phyloP scores from a whole-genome alignment of 2,113 vertebrate species.

The Smithornis capensis region DNA sequence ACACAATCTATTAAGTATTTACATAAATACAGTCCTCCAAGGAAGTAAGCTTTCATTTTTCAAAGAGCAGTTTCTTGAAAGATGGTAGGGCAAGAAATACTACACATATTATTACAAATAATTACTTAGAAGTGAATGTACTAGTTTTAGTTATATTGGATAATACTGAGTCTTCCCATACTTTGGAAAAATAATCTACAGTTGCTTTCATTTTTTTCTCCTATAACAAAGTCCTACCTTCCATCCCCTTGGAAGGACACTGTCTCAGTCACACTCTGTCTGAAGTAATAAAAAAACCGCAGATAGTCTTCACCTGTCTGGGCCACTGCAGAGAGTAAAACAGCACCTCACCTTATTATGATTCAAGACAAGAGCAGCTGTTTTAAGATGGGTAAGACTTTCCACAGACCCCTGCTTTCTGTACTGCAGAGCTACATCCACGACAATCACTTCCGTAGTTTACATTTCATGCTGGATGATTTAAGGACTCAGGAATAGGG shows the following conservation, averaged over 20 bases:
- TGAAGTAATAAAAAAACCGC: neutral
- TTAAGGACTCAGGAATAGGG: neutral
- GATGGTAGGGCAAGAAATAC: neutral
- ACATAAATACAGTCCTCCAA: constrained; percentile 16
- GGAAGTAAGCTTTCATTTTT: neutral
- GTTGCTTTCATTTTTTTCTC: too few species aligned
- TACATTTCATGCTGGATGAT: neutral
- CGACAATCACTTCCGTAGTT: neutral
- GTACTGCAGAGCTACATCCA: neutral
- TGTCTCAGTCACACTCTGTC: neutral
- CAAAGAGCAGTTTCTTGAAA: constrained; percentile 10
- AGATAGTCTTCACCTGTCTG: neutral
- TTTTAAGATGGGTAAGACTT: neutral
- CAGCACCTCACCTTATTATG: neutral
- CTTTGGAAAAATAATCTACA: neutral
- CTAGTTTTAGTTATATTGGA: neutral
- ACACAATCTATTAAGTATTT: constrained; percentile 14
- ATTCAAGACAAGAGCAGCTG: neutral
- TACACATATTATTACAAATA: neutral
- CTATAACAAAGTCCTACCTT: neutral
- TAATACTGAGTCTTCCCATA: neutral
- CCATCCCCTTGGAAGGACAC: neutral
- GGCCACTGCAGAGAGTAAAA: neutral
- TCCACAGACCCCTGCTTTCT: neutral
- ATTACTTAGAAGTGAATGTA: neutral